These are phyloP conservation scores for Drosophila nebulosa DNA, from an alignment of 1,140 invertebrate genomes.

Conservation along the genomic window DNA sequence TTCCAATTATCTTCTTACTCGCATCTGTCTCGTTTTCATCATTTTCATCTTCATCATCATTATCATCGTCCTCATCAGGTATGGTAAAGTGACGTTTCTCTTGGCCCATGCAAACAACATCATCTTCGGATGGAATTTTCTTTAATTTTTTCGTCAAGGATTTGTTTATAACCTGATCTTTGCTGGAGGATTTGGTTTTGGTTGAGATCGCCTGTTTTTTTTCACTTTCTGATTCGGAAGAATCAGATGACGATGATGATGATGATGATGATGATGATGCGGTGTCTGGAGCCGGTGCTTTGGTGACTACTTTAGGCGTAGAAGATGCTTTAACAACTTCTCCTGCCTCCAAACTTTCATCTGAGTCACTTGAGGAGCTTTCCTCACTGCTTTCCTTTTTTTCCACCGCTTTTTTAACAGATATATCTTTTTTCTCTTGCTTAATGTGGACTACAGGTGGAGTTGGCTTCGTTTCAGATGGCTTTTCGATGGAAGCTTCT, in stretches of 20 bases:
- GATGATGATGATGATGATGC: conserved; percentile 14
- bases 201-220: neutral
- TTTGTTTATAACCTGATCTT: too few relatives aligned
- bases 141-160: too few relatives aligned
- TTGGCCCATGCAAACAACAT: conserved; percentile 64
- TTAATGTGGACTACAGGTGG: conserved; percentile 19
- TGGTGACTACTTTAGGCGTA: neutral
- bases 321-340: conserved; percentile 33
- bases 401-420: neutral
- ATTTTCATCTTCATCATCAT: conserved; percentile 35
- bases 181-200: conserved; percentile 41
- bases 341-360: conserved; percentile 44
- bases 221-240: conserved; percentile 23
- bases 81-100: conserved; percentile 49
- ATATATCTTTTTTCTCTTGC: conserved; percentile 15
- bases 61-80: conserved; percentile 65
- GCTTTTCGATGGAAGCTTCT: neutral
- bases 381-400: conserved; percentile 40
- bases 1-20: conserved; percentile 7
- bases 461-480: neutral
- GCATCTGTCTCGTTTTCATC: conserved; percentile 15
- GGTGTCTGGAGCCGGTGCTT: neutral
- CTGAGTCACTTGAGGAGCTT: conserved; percentile 50
- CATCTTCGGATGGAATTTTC: conserved; percentile 43
- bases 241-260: conserved; percentile 37